Percentiles rank a stretch among this genome's conserved stretches.
Evolutionary conservation across 2,888 invertebrate species (phyloP).

Genomic region (Oxystoma pomonae): DNA sequence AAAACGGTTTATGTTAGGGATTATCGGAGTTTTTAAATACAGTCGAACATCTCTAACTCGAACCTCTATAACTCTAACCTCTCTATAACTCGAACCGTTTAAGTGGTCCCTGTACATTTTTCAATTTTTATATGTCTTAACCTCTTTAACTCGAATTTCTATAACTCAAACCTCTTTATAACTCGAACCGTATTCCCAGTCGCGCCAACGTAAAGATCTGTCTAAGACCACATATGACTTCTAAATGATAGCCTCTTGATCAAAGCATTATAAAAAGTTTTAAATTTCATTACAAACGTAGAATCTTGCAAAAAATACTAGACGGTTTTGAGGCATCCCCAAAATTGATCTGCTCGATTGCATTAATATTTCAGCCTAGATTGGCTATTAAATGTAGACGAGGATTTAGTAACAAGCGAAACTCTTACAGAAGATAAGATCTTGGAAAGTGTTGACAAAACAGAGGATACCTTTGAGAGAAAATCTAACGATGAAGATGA

Average conservation of each 20-base stretch:
- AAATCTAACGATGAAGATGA: constrained; percentile 10
- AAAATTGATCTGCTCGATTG: too few relatives aligned
- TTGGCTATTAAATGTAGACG: constrained; percentile 14
- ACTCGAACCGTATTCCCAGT: neutral
- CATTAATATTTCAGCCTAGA: constrained; percentile 8
- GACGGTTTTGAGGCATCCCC: too few relatives aligned
- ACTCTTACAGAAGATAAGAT: constrained; percentile 13
- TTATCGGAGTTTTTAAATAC: too few relatives aligned
- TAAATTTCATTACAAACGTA: too few relatives aligned
- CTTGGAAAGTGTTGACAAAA: constrained; percentile 11
- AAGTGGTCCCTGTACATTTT: neutral
- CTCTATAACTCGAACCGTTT: neutral
- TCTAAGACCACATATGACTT: too few relatives aligned
- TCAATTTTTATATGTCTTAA: neutral
- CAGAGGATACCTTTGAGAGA: constrained; percentile 10
- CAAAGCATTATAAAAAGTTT: too few relatives aligned
- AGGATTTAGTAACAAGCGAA: constrained; percentile 11
- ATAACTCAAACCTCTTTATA: neutral
- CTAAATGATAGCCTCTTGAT: too few relatives aligned
- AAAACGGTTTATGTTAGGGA: too few relatives aligned
- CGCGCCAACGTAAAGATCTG: neutral
- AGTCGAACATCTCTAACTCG: neutral
- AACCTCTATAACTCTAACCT: neutral
- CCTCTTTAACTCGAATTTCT: neutral
- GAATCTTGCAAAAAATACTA: too few relatives aligned